These are phyloP conservation scores for Camponotus floridanus DNA, from an alignment of 1,140 invertebrate genomes.

Conservation along the genomic window DNA sequence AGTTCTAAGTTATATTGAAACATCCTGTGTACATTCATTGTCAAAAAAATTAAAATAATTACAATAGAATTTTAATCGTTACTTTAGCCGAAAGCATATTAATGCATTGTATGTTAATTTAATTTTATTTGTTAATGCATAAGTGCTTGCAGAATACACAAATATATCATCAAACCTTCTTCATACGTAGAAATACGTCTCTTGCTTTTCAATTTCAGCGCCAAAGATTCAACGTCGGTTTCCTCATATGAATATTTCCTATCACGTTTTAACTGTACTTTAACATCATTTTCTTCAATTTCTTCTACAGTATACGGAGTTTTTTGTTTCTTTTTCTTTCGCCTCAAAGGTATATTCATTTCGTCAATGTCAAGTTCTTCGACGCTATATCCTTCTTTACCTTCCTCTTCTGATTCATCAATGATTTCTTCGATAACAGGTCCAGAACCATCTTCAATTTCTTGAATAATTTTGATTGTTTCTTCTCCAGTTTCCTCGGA, in stretches of 20 bases:
- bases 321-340: slow-evolving; percentile 81
- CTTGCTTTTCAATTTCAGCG: slow-evolving; percentile 85
- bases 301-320: slow-evolving; percentile 82
- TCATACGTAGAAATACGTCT: slow-evolving; percentile 86
- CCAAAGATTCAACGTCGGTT: slow-evolving; percentile 87
- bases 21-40: too few relatives aligned
- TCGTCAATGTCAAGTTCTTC: slow-evolving; percentile 88
- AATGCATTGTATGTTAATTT: slow-evolving; percentile 53
- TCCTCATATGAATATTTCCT: slow-evolving; percentile 83
- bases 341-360: slow-evolving; percentile 84
- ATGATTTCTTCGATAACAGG: slow-evolving; percentile 91
- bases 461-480: slow-evolving; percentile 90
- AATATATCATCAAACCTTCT: slow-evolving; percentile 87
- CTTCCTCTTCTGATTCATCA: slow-evolving; percentile 88
- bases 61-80: slow-evolving; percentile 50
- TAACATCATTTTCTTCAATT: slow-evolving; percentile 84
- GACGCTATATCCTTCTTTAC: slow-evolving; percentile 87
- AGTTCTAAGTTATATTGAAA: too few relatives aligned
- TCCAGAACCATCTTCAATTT: slow-evolving; percentile 89
- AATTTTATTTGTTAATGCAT: slow-evolving; percentile 45
- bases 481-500: slow-evolving; percentile 91
- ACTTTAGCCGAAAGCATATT: slow-evolving; percentile 59
- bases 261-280: slow-evolving; percentile 87
- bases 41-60: slow-evolving; percentile 20
- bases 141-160: slow-evolving; percentile 42